phyloP scores from a whole-genome alignment of 2,113 vertebrate genomes.

The Elgaria multicarinata region DNA sequence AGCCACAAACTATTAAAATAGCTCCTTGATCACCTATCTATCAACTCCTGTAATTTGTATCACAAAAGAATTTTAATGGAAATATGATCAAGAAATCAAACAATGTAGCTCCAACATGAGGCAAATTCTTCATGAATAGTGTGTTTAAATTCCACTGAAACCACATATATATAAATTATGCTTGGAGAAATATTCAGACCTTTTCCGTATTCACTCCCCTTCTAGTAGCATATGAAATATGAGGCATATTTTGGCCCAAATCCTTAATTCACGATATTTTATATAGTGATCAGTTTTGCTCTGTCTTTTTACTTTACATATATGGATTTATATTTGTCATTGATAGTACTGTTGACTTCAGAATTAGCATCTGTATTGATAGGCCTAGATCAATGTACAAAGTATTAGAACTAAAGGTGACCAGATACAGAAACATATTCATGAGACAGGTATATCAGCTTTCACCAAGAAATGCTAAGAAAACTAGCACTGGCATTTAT shows the following conservation, averaged over 20 bases:
- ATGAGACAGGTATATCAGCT: background rate
- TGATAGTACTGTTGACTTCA: background rate
- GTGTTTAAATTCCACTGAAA: background rate
- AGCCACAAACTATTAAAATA: background rate
- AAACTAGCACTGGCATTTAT: background rate
- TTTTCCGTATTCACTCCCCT: background rate
- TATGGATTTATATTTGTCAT: background rate
- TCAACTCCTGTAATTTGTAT: background rate
- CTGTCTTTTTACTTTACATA: background rate
- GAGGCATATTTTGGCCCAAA: background rate
- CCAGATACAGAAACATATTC: background rate
- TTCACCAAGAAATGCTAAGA: background rate
- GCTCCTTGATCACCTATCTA: no score
- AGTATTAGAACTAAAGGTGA: background rate
- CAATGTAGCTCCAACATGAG: background rate
- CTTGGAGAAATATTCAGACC: background rate
- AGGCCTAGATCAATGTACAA: background rate
- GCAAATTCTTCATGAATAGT: background rate
- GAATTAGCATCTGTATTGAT: background rate
- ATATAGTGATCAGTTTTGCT: background rate
- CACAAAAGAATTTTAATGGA: background rate
- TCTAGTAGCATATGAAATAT: background rate
- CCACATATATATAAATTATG: background rate
- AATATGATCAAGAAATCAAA: background rate
- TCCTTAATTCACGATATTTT: background rate